Base-by-base conservation (phyloP, 92 coral and sea anemone species). In the Virgularia gustaviana region DNA sequence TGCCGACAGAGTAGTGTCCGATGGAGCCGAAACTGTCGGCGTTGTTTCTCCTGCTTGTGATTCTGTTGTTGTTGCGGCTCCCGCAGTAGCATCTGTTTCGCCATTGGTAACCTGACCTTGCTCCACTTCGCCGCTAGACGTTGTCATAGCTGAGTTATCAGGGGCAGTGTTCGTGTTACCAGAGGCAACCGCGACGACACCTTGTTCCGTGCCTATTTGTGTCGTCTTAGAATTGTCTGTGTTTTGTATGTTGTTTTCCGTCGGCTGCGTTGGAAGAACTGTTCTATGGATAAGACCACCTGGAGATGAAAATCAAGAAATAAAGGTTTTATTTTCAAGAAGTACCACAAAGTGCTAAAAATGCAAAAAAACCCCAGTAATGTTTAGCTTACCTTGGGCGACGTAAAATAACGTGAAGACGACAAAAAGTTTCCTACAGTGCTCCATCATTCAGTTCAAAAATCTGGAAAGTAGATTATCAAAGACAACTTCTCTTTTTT, bases 151-250 rank as follows among this genome's bases (percentile, higher is more conserved):
- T 5, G 19, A 24, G 60, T 49, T 33, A 35, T 60, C 35, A 68
- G n/a, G 15, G 75, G 47, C 51, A n/a, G 75, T 32, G 49, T 68
- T 49, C 2, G 22, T 31, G 61, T 33, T 49, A 47, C 20, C 33
- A 7, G 47, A 32, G 31, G 75, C 45, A 68, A 68, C 39, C 0
- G 75, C n/a, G 24, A 35, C 62, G 4, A 68, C 75, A 3, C 75
- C 75, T 49, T 68, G 75, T 23, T 68, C 75, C 3, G 75, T 68
- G 75, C 75, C 75, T 31, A 68, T 68, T n/a, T 68, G 75, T 33
- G 75, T 51, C 35, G 55, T 34, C 19, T 65, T 65, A 37, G 27
- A 13, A 3, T 68, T 6, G 34, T 51, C 28, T 52, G 31, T 22
- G 28, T 52, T 22, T 22, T 2, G 30, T 3, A 33, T 52, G 58